Base-by-base conservation (phyloP, 2,888 invertebrate genomes). In the Eremobia ochroleuca region DNA sequence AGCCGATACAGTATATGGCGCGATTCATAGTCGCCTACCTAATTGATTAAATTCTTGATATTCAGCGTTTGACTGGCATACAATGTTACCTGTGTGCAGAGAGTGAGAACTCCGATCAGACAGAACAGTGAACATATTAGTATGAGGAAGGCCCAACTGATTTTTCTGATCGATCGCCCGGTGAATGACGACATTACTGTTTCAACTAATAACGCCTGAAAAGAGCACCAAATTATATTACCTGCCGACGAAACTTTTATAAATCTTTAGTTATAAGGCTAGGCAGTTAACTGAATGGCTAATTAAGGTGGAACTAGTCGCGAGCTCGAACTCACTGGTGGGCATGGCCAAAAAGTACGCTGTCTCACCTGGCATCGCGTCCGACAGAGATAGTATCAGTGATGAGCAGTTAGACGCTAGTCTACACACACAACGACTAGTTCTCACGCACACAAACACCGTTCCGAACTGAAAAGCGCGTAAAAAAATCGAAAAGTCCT, bases 121-220 rank as follows among this genome's bases (percentile, higher is more conserved):
- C 94, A 93, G 86, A 95, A 95, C 21, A 97, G 83, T 2, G 92
- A 37, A 82, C 95, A 96, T 11, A 91, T 91, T 11, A 94, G 73
- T 4, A 96, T 89, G 6, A 96, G 94, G 82, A 96, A 95, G 0
- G 94, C 95, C 96, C 96, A 96, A 5, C 92, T 89, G 66, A 96
- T 92, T 87, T 95, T 96, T 58, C 94, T 90, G 34, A 96, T 90
- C 0, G 94, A 93, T 3, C 90, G 92, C 0, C 95, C 96, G 0
- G 94, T 95, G 78, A 96, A 92, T 2, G 95, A 90, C 0, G 96
- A 97, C 93, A 96, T 95, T 80, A 97, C 90, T 5, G 96, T 96
- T 84, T 96, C 96, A 1, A 96, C 92, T 25, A 95, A 76, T 37
- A 97, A 74, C 0, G 93, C 96, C 96, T 97, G 91, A 0, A 89